Conservation (phyloP, 2,113 vertebrate species). For the Nansenia antarctica region DNA sequence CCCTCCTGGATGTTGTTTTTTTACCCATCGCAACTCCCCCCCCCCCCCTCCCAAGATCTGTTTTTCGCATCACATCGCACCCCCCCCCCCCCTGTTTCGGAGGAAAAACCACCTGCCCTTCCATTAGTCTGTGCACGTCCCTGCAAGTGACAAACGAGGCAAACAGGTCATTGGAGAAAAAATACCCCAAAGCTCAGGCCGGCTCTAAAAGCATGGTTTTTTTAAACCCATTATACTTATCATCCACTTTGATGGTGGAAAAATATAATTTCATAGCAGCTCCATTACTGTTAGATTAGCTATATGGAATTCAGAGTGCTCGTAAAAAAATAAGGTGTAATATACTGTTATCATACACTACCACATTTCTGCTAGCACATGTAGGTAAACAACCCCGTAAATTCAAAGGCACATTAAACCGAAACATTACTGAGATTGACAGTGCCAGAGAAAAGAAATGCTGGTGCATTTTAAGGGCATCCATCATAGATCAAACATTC, state of each 20-base stretch:
- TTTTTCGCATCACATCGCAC: too few relatives aligned
- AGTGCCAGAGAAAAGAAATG: slow-evolving; percentile 22
- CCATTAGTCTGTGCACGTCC: too few relatives aligned
- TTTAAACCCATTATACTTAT: slow-evolving; percentile 44
- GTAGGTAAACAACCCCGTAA: slow-evolving; percentile 52
- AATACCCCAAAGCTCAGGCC: slow-evolving; percentile 43
- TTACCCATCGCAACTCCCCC: too few relatives aligned
- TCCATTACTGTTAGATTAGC: slow-evolving; percentile 39
- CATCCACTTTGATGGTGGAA: slow-evolving; percentile 56
- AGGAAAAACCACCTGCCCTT: too few relatives aligned
- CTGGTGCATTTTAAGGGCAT: slow-evolving; percentile 25
- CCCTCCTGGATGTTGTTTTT: too few relatives aligned
- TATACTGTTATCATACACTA: slow-evolving; percentile 44
- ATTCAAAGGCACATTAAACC: slow-evolving; percentile 60
- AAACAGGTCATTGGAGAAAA: slow-evolving; percentile 33
- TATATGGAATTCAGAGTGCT: slow-evolving; percentile 27
- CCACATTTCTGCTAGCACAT: slow-evolving; percentile 3
- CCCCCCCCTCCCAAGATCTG: too few relatives aligned
- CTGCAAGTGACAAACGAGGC: too few relatives aligned
- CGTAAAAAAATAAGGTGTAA: slow-evolving; percentile 23
- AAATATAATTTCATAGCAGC: slow-evolving; percentile 41
- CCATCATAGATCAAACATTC: slow-evolving; percentile 52
- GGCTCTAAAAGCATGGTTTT: slow-evolving; percentile 26
- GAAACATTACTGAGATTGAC: slow-evolving; percentile 42
- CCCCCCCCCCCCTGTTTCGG: too few relatives aligned